A percentile compares a stretch with the other conserved stretches of the same genome.
Evolutionary conservation across 2,888 invertebrate genomes (phyloP).

Genomic region (Trichopoda pennipes): DNA sequence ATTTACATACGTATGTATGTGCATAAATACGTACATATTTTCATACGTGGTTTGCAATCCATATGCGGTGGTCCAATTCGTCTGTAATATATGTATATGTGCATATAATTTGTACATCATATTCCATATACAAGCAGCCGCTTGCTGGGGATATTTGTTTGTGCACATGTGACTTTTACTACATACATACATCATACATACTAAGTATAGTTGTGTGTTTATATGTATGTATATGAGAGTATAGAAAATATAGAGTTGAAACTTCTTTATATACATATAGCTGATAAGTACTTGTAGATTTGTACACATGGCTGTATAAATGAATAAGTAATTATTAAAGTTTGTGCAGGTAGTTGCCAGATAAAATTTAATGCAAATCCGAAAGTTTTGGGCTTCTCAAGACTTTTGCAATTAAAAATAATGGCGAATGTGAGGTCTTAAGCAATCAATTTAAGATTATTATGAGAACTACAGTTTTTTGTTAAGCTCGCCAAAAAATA

Average conservation of each 20-base stretch:
- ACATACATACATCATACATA: not conserved
- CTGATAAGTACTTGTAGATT: not conserved
- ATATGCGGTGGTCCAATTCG: slow-evolving; percentile 48
- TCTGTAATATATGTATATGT: too few species aligned
- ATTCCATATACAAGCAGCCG: slow-evolving; percentile 44
- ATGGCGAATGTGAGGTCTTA: too few species aligned
- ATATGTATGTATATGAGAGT: slow-evolving; percentile 4
- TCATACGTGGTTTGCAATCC: slow-evolving; percentile 14
- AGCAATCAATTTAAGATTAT: too few species aligned
- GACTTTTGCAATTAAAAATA: too few species aligned
- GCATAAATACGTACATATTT: not conserved
- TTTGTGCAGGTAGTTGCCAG: too few species aligned
- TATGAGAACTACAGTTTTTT: too few species aligned
- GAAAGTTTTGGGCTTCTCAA: too few species aligned
- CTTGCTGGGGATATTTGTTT: slow-evolving; percentile 52
- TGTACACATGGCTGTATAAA: not conserved
- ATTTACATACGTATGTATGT: not conserved
- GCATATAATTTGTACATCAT: too few species aligned
- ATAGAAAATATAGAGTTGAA: slow-evolving; percentile 24
- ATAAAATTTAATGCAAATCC: too few species aligned
- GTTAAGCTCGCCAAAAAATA: too few species aligned
- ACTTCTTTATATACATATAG: slow-evolving; percentile 4
- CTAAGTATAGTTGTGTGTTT: too few species aligned
- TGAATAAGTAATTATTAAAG: slow-evolving; percentile 7
- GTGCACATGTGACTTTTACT: slow-evolving; percentile 55